These are phyloP conservation scores for Clivina fossor DNA, from an alignment of 2,888 invertebrate genomes.

Conservation along the genomic window DNA sequence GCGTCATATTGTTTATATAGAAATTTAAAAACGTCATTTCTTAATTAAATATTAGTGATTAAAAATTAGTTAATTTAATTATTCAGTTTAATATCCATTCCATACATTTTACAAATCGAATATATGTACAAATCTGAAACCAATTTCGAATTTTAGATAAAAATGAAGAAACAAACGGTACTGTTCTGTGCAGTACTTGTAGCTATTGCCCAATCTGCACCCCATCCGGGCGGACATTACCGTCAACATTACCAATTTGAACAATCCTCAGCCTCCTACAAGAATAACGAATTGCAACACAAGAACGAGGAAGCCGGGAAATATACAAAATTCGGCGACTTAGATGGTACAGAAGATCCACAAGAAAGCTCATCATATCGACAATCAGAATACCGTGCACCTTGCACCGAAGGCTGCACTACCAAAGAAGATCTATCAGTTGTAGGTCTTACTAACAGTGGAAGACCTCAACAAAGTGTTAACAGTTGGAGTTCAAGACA, in stretches of 20 bases:
- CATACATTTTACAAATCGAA: too few species aligned
- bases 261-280: constrained; percentile 49
- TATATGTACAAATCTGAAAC: too few species aligned
- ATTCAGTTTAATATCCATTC: too few species aligned
- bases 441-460: too few species aligned
- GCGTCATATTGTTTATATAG: too few species aligned
- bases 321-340: constrained; percentile 50
- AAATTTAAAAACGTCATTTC: too few species aligned
- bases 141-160: background rate
- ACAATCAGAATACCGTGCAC: constrained; percentile 51
- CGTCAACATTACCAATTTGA: constrained; percentile 52
- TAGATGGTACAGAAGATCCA: constrained; percentile 47
- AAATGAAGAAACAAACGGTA: constrained; percentile 2
- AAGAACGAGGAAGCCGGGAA: constrained; percentile 51
- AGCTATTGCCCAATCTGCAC: constrained; percentile 8
- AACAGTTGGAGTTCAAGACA: too few species aligned
- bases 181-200: constrained; percentile 5
- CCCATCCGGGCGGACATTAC: constrained; percentile 47
- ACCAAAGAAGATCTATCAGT: too few species aligned
- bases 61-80: too few species aligned
- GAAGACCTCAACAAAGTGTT: too few species aligned
- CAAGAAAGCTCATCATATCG: constrained; percentile 49
- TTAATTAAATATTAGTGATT: too few species aligned
- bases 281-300: constrained; percentile 52
- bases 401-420: too few species aligned